A percentile compares a stretch with the other conserved stretches of the same genome.
phyloP scores from a whole-genome alignment of 2,888 invertebrate genomes.

The Sphaeridia pumilis region DNA sequence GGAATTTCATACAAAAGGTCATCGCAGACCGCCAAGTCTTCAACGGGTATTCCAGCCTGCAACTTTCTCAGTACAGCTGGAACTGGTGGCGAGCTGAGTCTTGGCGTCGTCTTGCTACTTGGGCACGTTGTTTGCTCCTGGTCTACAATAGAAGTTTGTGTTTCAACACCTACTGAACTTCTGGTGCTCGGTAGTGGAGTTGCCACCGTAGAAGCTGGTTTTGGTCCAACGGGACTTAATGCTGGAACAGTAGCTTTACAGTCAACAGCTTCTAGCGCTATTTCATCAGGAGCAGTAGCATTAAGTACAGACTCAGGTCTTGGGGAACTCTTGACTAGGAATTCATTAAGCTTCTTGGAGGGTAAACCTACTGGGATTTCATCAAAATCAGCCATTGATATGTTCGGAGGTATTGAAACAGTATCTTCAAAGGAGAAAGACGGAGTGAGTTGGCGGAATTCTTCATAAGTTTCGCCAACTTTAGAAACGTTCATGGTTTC shows the following conservation, averaged over 20 bases:
- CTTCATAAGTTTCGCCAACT: slow-evolving; percentile 1
- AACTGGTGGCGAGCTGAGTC: slow-evolving; percentile 28
- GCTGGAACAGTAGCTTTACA: neutral
- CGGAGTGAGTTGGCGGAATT: slow-evolving; percentile 2
- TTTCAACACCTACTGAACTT: neutral
- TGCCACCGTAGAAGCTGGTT: neutral
- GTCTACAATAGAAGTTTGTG: neutral
- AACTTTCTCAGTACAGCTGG: slow-evolving; percentile 32
- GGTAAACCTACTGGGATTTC: neutral
- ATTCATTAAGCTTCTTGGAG: neutral
- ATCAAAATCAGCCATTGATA: neutral
- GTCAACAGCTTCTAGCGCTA: neutral
- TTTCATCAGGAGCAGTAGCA: neutral
- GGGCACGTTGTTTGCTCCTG: neutral
- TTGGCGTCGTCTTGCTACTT: neutral
- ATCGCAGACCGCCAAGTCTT: slow-evolving; percentile 10
- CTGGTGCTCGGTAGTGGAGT: neutral
- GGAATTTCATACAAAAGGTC: slow-evolving; percentile 14
- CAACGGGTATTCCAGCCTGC: slow-evolving; percentile 21
- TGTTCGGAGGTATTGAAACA: neutral
- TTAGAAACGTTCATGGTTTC: neutral
- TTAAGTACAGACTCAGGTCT: too few species aligned
- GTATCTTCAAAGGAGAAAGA: neutral
- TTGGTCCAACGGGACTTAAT: neutral
- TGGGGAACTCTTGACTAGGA: neutral